Percentiles rank a stretch among this genome's conserved stretches.
Evolutionary conservation across 2,888 invertebrate genomes (phyloP).

Genomic region (Andrena marginata): DNA sequence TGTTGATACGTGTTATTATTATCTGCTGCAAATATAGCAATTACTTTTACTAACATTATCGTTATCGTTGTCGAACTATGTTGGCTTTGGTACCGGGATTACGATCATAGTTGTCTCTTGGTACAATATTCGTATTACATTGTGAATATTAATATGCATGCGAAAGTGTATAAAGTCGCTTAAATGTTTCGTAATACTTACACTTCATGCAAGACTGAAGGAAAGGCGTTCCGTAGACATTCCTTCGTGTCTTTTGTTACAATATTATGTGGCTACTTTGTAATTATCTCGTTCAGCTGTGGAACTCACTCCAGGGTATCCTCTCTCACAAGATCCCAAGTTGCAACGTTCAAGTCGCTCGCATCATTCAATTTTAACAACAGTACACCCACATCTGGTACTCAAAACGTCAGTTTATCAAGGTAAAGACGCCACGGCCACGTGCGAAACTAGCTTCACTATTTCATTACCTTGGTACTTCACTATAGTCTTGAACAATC

Average conservation of each 20-base stretch:
- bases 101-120: constrained; percentile 14
- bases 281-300: constrained; percentile 81
- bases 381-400: constrained; percentile 82
- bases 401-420: constrained; percentile 77
- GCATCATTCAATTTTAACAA: constrained; percentile 87
- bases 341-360: constrained; percentile 86
- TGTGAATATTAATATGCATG: constrained; percentile 38
- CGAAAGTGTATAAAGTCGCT: constrained; percentile 6
- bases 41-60: constrained; percentile 49
- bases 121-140: constrained; percentile 22
- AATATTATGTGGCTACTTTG: constrained; percentile 59
- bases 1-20: neutral
- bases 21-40: constrained; percentile 54
- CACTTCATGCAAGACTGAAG: constrained; percentile 6
- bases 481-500: neutral
- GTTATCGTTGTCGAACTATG: constrained; percentile 20
- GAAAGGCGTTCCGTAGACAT: neutral
- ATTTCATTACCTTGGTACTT: constrained; percentile 2
- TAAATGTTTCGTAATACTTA: neutral
- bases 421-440: constrained; percentile 73
- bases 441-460: constrained; percentile 11
- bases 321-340: constrained; percentile 87
- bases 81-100: constrained; percentile 39
- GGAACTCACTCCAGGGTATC: constrained; percentile 86
- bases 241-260: constrained; percentile 7